phyloP scores from a whole-genome alignment of 2,888 invertebrate genomes.

The Tetranychus truncatus region DNA sequence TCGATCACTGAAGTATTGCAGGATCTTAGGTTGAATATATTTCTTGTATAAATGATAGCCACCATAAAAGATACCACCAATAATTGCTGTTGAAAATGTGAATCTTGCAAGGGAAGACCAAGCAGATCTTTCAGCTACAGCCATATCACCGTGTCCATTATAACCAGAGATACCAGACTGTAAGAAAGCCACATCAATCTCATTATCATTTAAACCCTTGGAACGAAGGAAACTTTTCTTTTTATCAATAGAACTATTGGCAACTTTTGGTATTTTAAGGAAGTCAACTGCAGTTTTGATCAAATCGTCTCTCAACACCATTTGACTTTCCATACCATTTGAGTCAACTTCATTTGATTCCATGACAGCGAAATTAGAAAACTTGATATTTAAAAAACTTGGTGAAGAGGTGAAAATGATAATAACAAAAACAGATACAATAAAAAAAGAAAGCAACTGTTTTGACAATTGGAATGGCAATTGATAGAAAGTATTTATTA shows the following conservation, averaged over 20 bases:
- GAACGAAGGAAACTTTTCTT: constrained; percentile 20
- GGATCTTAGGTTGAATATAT: constrained; percentile 16
- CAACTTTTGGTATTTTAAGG: constrained; percentile 20
- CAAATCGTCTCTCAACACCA: constrained; percentile 3
- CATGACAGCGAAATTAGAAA: too few species aligned
- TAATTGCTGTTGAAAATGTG: background rate
- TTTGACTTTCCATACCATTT: too few species aligned
- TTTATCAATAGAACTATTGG: constrained; percentile 14
- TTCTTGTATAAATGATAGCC: constrained; percentile 19
- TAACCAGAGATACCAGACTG: background rate
- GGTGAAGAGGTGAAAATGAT: too few species aligned
- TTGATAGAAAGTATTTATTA: too few species aligned
- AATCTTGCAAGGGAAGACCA: background rate
- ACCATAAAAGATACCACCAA: constrained; percentile 19
- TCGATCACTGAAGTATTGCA: background rate
- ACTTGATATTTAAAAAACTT: too few species aligned
- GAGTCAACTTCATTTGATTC: too few species aligned
- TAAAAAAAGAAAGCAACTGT: too few species aligned
- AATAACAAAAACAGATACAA: too few species aligned
- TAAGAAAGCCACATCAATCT: constrained; percentile 19
- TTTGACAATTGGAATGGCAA: too few species aligned
- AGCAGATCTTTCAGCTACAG: background rate
- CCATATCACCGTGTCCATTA: background rate
- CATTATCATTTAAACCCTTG: constrained; percentile 22
- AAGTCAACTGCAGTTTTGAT: constrained; percentile 21